Base-by-base conservation (phyloP, 2,888 invertebrate species). In the Arctia plantaginis region DNA sequence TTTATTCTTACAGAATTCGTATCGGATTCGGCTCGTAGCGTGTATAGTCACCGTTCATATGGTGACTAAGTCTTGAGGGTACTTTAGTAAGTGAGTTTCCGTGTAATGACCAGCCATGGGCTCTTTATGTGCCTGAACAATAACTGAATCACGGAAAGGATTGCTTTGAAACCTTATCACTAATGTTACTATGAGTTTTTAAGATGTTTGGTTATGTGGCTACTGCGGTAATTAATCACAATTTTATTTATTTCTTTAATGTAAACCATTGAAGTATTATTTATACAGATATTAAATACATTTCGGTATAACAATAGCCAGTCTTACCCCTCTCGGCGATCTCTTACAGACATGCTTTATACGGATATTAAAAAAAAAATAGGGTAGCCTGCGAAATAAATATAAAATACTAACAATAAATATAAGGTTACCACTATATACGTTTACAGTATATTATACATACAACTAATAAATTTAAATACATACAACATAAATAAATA, bases 31-130 rank as follows among this genome's bases (percentile, higher is more conserved):
- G 8, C 65, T 78, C 84, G 77, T n/a, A 12, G 3, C 4, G 12
- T 41, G 20, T 82, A 79, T 84, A 77, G 62, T 8, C 35, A 6
- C 23, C 33, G 65, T 51, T 47, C 27, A 30, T 72, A 71, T 55
- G 66, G 74, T 80, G 76, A 80, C 73, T 69, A 73, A 76, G 68
- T 82, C 79, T 81, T 74, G 77, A 79, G 55, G 71, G 76, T 74
- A 79, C 73, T 74, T 74, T 77, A 83, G 81, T 89, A 88, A 91
- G 91, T 90, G 90, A 83, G 85, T 91, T 90, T 87, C 89, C 87
- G 76, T 90, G 90, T 90, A 82, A 86, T 80, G 82, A 77, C 80
- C 84, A 80, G 81, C 79, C 77, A 85, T 86, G 82, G 86, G 85
- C 85, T 86, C 87, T 90, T 89, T 89, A 88, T 86, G 81, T 74